phyloP scores from a whole-genome alignment of 2,797 vertebrate species.

The Potorous gilbertii region DNA sequence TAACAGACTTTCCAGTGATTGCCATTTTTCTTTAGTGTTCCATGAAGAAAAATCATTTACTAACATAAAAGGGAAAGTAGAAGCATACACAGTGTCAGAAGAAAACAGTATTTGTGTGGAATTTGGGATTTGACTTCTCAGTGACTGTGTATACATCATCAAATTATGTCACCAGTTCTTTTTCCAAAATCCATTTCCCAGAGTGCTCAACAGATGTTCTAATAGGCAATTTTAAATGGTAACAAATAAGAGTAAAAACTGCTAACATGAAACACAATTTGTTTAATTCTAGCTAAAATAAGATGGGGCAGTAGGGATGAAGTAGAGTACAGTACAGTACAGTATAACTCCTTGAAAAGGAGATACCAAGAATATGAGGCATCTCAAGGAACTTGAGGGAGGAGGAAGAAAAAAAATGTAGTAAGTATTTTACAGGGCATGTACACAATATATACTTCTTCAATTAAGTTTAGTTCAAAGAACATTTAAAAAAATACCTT shows the following conservation, averaged over 20 bases:
- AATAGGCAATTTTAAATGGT: conserved; percentile 71
- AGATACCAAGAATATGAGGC: conserved; percentile 20
- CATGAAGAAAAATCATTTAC: conserved; percentile 45
- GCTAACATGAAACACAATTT: conserved; percentile 59
- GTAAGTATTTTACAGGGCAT: not conserved
- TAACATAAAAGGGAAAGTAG: conserved; percentile 50
- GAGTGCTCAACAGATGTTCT: conserved; percentile 64
- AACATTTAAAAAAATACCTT: not conserved
- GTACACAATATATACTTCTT: not conserved
- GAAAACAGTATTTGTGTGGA: conserved; percentile 53
- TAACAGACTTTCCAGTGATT: conserved; percentile 5
- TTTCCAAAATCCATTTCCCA: conserved; percentile 70
- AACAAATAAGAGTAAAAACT: conserved; percentile 67
- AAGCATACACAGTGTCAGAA: conserved; percentile 62
- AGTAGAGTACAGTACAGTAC: not conserved
- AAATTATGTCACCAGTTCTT: conserved; percentile 67
- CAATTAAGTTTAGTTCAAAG: not conserved
- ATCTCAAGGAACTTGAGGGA: not conserved
- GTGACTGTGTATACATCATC: conserved; percentile 55
- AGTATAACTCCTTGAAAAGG: conserved; percentile 50
- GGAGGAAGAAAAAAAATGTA: not conserved
- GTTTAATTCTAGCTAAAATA: not conserved
- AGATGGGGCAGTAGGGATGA: conserved; percentile 30
- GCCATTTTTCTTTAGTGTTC: conserved; percentile 51
- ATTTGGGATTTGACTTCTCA: conserved; percentile 53